Percentiles rank a stretch among this genome's conserved stretches.
phyloP scores from a whole-genome alignment of 2,113 vertebrate genomes.

The Tachycineta bicolor region DNA sequence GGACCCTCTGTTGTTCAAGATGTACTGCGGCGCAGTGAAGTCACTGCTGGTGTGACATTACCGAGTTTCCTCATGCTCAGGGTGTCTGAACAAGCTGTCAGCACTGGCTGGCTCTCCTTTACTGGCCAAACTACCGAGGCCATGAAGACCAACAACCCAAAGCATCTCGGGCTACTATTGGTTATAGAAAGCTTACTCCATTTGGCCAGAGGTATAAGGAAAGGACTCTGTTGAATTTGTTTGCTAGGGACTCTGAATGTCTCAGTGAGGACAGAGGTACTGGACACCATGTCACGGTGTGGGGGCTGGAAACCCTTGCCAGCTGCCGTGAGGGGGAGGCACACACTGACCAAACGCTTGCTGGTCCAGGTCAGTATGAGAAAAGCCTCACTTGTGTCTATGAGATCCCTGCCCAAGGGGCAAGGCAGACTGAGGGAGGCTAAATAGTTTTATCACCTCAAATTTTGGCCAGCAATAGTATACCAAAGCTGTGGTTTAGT shows the following conservation, averaged over 20 bases:
- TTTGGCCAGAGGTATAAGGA: not conserved
- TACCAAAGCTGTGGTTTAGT: not conserved
- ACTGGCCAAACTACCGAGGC: rapidly evolving
- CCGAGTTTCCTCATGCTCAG: not conserved
- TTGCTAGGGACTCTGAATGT: slow-evolving; percentile 55
- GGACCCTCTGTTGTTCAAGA: not conserved
- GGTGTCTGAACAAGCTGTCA: not conserved
- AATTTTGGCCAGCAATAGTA: not conserved
- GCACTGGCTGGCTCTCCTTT: not conserved
- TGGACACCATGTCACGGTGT: slow-evolving; percentile 12
- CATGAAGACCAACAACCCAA: not conserved
- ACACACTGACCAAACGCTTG: slow-evolving; percentile 50
- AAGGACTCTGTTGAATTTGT: not conserved
- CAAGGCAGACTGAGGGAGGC: not conserved
- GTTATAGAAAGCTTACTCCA: not conserved
- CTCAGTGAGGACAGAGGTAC: slow-evolving; percentile 38
- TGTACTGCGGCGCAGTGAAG: not conserved
- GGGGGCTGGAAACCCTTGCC: slow-evolving; percentile 23
- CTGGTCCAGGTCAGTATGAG: slow-evolving; percentile 62
- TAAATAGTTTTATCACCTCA: not conserved
- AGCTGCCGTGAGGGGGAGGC: not conserved
- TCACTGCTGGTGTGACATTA: not conserved
- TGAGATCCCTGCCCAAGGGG: not conserved
- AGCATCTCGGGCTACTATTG: not conserved
- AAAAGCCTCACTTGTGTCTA: not conserved